Conservation (phyloP, 2,888 invertebrate genomes). For the Drosophila nr. medialis region DNA sequence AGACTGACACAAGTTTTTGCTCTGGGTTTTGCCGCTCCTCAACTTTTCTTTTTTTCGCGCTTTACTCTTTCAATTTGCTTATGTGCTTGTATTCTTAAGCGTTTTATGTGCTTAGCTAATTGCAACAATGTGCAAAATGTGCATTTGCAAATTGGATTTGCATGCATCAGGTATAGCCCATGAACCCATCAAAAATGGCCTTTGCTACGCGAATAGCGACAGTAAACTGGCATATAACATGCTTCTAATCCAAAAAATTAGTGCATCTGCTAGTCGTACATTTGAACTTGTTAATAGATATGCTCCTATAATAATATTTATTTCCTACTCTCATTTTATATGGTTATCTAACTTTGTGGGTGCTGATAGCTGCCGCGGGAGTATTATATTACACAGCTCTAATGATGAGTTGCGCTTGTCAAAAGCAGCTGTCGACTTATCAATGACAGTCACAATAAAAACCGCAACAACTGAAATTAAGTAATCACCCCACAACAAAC, state of each 20-base stretch:
- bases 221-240: neutral
- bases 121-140: neutral
- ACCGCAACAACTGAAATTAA: conserved; percentile 32
- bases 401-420: neutral
- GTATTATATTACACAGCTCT: conserved; percentile 25
- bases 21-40: neutral
- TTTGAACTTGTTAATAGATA: neutral
- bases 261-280: neutral
- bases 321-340: neutral
- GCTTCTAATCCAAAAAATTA: neutral
- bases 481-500: conserved; percentile 20
- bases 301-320: neutral
- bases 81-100: neutral
- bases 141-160: neutral
- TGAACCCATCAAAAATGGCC: too few species aligned
- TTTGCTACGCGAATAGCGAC: neutral
- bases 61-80: neutral
- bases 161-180: too few species aligned
- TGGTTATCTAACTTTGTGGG: conserved; percentile 5
- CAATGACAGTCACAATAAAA: conserved; percentile 22
- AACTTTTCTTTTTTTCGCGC: neutral
- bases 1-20: conserved; percentile 12
- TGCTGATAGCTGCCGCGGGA: neutral
- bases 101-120: neutral
- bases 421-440: conserved; percentile 3